These are phyloP conservation scores for Pelusios castaneus DNA, from an alignment of 2,113 vertebrate genomes.

Conservation along the genomic window DNA sequence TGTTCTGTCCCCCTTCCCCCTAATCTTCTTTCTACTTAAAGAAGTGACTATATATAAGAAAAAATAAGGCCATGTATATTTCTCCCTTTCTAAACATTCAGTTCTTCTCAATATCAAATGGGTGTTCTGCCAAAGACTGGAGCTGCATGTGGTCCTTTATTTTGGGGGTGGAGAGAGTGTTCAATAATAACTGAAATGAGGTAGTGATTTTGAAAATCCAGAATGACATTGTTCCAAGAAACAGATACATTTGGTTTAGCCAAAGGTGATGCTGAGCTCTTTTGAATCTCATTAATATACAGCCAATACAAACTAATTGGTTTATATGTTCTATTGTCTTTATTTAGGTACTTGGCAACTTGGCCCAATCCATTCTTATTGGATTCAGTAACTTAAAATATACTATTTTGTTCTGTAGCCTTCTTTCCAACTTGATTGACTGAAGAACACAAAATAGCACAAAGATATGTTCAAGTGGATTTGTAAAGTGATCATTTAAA, in stretches of 20 bases:
- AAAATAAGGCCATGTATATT: background rate
- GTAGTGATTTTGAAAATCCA: background rate
- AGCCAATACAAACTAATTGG: slow-evolving; percentile 43
- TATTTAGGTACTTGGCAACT: slow-evolving; percentile 48
- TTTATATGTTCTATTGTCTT: slow-evolving; percentile 56
- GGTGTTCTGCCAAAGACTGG: background rate
- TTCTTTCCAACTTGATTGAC: slow-evolving; percentile 31
- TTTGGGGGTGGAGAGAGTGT: background rate
- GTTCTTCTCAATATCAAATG: background rate
- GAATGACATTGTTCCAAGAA: background rate
- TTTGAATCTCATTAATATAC: slow-evolving; percentile 50
- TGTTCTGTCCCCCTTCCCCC: background rate
- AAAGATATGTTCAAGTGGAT: slow-evolving; percentile 45
- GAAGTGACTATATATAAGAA: background rate
- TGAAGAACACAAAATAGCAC: slow-evolving; percentile 6
- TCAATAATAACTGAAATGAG: background rate
- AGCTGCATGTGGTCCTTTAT: background rate
- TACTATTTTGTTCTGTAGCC: slow-evolving; percentile 24
- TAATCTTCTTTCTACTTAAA: background rate
- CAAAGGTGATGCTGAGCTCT: background rate
- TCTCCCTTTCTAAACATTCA: background rate
- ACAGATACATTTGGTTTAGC: background rate
- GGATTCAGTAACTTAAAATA: slow-evolving; percentile 60
- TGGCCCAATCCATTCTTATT: slow-evolving; percentile 51
- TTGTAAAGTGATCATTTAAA: slow-evolving; percentile 48